These are phyloP conservation scores for Coelopa pilipes DNA, from an alignment of 2,888 invertebrate genomes.

Conservation along the genomic window DNA sequence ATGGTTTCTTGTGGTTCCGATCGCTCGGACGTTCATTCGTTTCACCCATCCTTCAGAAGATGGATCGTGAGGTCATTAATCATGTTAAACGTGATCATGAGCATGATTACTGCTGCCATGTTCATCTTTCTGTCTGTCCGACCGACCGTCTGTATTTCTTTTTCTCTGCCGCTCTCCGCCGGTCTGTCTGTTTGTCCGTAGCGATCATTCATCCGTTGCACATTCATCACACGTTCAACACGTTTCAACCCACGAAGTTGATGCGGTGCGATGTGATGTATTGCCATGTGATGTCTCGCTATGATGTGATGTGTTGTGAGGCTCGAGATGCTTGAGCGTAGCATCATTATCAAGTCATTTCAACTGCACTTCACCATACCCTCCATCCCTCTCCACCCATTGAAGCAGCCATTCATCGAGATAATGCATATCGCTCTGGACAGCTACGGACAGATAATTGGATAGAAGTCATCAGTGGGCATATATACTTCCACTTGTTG, in stretches of 20 bases:
- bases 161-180: not conserved
- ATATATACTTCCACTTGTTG: not conserved
- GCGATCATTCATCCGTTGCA: constrained; percentile 30
- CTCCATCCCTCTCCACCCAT: not conserved
- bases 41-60: too few relatives aligned
- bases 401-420: constrained; percentile 23
- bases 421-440: constrained; percentile 14
- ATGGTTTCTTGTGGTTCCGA: too few relatives aligned
- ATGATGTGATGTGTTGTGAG: too few relatives aligned
- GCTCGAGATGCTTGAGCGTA: constrained; percentile 2
- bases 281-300: too few relatives aligned
- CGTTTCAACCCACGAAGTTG: too few relatives aligned
- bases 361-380: not conserved
- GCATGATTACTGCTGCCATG: too few relatives aligned
- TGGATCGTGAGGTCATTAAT: too few relatives aligned
- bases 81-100: too few relatives aligned
- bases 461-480: constrained; percentile 26
- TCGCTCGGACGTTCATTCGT: too few relatives aligned
- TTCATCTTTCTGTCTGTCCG: not conserved
- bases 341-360: constrained; percentile 31
- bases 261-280: too few relatives aligned
- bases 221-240: not conserved
- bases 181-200: constrained; percentile 8
- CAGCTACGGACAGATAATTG: constrained; percentile 18
- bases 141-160: not conserved